Conservation (phyloP, 1,140 invertebrate genomes). For the Thaumetopoea pityocampa region DNA sequence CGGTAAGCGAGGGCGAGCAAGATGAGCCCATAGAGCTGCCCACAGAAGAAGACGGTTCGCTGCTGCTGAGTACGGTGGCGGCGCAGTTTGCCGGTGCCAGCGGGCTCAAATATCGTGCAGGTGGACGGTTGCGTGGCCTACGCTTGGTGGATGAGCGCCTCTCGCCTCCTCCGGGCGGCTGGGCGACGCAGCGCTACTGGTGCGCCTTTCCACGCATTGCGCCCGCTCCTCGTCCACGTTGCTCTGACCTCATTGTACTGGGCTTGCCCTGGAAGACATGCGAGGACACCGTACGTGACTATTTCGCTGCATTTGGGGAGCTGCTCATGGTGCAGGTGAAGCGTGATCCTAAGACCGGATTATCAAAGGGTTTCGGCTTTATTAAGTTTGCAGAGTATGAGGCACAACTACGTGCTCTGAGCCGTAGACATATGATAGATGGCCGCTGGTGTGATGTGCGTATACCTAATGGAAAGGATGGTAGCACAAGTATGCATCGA, state of each 20-base stretch:
- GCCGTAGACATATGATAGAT: conserved; percentile 85
- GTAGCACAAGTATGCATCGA: conserved; percentile 89
- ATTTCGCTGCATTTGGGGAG: conserved; percentile 87
- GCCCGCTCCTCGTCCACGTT: conserved; percentile 84
- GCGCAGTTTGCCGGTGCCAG: conserved; percentile 93
- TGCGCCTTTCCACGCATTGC: conserved; percentile 64
- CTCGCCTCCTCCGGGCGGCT: conserved; percentile 64
- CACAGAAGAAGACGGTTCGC: conserved; percentile 88
- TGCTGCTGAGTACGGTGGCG: conserved; percentile 88
- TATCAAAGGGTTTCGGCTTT: conserved; percentile 91
- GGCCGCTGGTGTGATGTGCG: conserved; percentile 89
- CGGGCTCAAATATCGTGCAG: conserved; percentile 91
- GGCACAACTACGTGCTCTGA: conserved; percentile 79
- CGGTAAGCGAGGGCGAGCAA: conserved; percentile 88
- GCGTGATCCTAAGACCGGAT: conserved; percentile 84
- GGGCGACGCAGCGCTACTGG: conserved; percentile 62
- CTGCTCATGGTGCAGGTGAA: conserved; percentile 85
- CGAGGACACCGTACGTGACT: conserved; percentile 83
- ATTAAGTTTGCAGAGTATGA: conserved; percentile 86
- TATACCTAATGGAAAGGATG: conserved; percentile 86
- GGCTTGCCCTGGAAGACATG: conserved; percentile 88
- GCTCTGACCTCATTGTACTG: conserved; percentile 89
- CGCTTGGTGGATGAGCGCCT: conserved; percentile 87
- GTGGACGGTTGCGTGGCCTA: conserved; percentile 87
- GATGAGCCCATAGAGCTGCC: conserved; percentile 93